Percentiles rank a stretch among this genome's conserved stretches.
Evolutionary conservation across 2,113 vertebrate genomes (phyloP).

Genomic region (Leptosomus discolor): DNA sequence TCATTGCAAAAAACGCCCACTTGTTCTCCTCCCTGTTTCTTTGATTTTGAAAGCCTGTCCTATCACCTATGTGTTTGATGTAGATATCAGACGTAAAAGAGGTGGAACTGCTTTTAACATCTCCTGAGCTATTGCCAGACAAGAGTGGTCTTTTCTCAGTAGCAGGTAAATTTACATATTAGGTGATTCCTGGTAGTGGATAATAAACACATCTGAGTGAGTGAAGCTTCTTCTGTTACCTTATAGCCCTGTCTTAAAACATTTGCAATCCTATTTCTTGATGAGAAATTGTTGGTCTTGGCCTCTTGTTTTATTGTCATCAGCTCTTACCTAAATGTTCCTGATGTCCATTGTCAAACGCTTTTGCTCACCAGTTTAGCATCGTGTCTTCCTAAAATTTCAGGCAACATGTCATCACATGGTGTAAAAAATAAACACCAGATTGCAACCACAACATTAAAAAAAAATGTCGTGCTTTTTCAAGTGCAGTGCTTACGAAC

Average conservation of each 20-base stretch:
- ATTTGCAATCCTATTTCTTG: background rate
- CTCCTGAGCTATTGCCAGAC: slow-evolving; percentile 14
- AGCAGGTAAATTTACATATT: background rate
- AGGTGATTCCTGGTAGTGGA: background rate
- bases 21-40: slow-evolving; percentile 52
- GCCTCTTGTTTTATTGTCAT: background rate
- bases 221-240: background rate
- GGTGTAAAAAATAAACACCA: slow-evolving; percentile 57
- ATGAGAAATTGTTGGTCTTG: background rate
- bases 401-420: slow-evolving; percentile 34
- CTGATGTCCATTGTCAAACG: slow-evolving; percentile 26
- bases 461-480: background rate
- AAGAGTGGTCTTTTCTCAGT: background rate
- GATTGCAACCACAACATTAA: slow-evolving; percentile 48
- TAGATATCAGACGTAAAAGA: slow-evolving; percentile 52
- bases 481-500: slow-evolving; percentile 3
- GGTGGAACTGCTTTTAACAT: slow-evolving; percentile 24
- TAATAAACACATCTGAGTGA: slow-evolving; percentile 7
- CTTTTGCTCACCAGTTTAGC: slow-evolving; percentile 14
- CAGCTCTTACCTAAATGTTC: background rate
- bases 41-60: slow-evolving; percentile 60
- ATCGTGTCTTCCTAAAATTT: slow-evolving; percentile 37
- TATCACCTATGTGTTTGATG: slow-evolving; percentile 34
- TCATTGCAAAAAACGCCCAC: slow-evolving; percentile 41
- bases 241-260: background rate